These are phyloP conservation scores for Euphydryas editha DNA, from an alignment of 2,888 invertebrate genomes.

Conservation along the genomic window DNA sequence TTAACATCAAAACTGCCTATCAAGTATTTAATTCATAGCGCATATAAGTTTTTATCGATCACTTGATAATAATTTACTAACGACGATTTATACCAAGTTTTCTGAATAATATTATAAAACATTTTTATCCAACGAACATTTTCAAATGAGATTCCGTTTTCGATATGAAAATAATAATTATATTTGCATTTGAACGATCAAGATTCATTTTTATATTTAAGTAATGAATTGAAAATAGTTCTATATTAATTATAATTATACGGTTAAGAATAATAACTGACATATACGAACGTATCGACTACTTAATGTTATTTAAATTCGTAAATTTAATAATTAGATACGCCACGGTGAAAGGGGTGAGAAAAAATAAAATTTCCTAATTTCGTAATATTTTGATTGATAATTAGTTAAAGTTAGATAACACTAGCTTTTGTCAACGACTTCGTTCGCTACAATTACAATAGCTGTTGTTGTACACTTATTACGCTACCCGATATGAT, in stretches of 20 bases:
- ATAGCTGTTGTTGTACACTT: too few species aligned
- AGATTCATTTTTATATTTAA: constrained; percentile 2
- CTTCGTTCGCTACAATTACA: too few species aligned
- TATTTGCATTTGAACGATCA: constrained; percentile 4
- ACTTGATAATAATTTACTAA: constrained; percentile 29
- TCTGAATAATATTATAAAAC: constrained; percentile 16
- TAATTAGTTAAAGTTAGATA: too few species aligned
- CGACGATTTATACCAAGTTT: constrained; percentile 21
- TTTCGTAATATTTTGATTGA: too few species aligned
- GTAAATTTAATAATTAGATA: constrained; percentile 3
- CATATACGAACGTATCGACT: constrained; percentile 9
- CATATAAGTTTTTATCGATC: constrained; percentile 25
- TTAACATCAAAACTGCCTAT: constrained; percentile 26
- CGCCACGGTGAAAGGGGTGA: constrained; percentile 2
- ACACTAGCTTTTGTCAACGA: too few species aligned
- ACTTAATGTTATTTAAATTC: constrained; percentile 10
- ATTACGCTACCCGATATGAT: too few species aligned
- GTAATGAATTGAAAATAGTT: not conserved
- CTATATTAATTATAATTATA: not conserved
- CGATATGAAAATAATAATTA: constrained; percentile 2
- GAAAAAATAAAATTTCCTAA: not conserved
- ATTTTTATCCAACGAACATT: constrained; percentile 18
- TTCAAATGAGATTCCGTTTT: constrained; percentile 5
- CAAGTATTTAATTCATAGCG: constrained; percentile 33
- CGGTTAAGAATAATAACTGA: not conserved